phyloP scores from a whole-genome alignment of 2,888 invertebrate genomes.

The Cephus spinipes region DNA sequence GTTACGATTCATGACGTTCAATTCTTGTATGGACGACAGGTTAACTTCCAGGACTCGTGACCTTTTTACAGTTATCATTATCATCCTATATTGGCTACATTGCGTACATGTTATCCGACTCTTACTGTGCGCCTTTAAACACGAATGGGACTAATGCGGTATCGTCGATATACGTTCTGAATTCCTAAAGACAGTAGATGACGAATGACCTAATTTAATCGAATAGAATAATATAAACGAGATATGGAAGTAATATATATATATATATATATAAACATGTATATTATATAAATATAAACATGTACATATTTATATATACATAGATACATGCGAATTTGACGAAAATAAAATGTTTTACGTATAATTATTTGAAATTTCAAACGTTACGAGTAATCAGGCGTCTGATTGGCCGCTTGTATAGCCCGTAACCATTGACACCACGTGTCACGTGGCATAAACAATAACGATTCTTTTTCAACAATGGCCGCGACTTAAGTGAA shows the following conservation, averaged over 20 bases:
- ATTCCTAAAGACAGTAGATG: not conserved
- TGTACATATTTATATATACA: slow-evolving; percentile 19
- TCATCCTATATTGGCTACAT: not conserved
- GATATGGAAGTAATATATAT: slow-evolving; percentile 35
- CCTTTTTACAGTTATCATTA: not conserved
- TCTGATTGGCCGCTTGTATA: not conserved
- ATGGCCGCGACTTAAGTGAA: not conserved
- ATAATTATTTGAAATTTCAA: not conserved
- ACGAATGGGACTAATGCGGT: not conserved
- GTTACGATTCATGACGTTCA: not conserved
- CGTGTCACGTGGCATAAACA: not conserved
- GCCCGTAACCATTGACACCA: not conserved
- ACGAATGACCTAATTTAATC: slow-evolving; percentile 25
- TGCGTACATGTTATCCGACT: not conserved
- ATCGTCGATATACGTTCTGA: not conserved
- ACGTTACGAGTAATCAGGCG: not conserved
- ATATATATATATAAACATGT: slow-evolving; percentile 25
- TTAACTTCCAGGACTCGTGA: not conserved
- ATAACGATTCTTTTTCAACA: not conserved
- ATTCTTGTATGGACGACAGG: not conserved
- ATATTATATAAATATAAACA: slow-evolving; percentile 7
- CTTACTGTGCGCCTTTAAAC: not conserved
- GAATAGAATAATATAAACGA: slow-evolving; percentile 25
- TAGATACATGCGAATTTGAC: slow-evolving; percentile 26
- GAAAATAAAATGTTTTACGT: not conserved